These are phyloP conservation scores for Heteromyza rotundicornis DNA, from an alignment of 2,888 invertebrate genomes.

Conservation along the genomic window DNA sequence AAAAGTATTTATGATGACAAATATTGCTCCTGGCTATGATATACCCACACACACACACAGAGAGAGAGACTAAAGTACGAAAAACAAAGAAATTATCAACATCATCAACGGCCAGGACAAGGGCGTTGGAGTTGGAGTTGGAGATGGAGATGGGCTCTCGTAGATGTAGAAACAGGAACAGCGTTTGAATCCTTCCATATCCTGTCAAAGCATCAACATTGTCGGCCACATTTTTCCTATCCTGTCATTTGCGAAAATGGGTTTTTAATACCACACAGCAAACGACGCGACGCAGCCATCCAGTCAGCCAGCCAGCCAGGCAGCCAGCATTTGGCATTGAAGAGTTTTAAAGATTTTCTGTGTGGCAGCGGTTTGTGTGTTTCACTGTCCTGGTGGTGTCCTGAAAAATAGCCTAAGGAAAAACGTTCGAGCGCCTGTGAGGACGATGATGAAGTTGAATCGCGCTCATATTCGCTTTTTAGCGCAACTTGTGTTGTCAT, in stretches of 20 bases:
- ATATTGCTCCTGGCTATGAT: constrained; percentile 47
- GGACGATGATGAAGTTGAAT: too few species aligned
- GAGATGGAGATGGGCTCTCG: too few species aligned
- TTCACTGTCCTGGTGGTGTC: background rate
- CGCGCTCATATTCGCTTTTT: too few species aligned
- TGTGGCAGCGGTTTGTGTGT: background rate
- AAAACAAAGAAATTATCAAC: constrained; percentile 41
- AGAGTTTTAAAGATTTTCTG: constrained; percentile 6
- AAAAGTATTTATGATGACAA: constrained; percentile 48
- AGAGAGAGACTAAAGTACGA: constrained; percentile 21
- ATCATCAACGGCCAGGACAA: constrained; percentile 15
- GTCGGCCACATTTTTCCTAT: background rate
- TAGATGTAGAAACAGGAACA: background rate
- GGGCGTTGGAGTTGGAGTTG: background rate
- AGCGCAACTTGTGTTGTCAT: constrained; percentile 41
- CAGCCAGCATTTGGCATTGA: constrained; percentile 9
- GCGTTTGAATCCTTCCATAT: constrained; percentile 28
- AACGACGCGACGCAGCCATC: background rate
- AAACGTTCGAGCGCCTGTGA: too few species aligned
- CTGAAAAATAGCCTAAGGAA: constrained; percentile 37
- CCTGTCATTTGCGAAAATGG: constrained; percentile 35
- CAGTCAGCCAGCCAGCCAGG: too few species aligned
- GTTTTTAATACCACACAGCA: constrained; percentile 38
- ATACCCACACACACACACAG: constrained; percentile 9
- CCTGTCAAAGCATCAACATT: constrained; percentile 29